Evolutionary conservation across 2,888 invertebrate genomes (phyloP), one percentile per base, ranked within the genome.

Genomic region (Sphaeridia pumilis): DNA sequence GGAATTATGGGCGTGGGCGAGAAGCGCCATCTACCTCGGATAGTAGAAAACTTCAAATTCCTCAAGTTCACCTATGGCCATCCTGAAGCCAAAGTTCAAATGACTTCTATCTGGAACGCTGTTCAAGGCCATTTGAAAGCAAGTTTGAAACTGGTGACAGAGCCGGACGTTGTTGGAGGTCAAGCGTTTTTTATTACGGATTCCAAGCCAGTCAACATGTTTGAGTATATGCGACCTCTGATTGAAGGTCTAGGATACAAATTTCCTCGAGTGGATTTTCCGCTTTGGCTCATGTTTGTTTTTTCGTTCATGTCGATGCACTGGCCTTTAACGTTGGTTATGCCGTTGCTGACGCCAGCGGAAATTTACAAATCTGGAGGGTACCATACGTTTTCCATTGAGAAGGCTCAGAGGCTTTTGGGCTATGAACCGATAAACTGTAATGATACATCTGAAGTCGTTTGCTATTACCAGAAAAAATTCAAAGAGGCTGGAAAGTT

Each of bases 1-100:
- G 73, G 73, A 0, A 70, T 74, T 3, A 73, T 73, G 63, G 74
- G 74, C 3, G 71, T 71, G 0, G 71, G 70, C n/a, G 74, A 74
- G 60, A 67, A 67, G 52, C 56, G 72, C 31, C 70, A 71, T 61
- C 66, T 72, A 31, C 71, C 71, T 1, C 61, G 73, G 49, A 70
- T 72, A 49, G 69, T 72, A 56, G 70, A 69, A 43, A 60, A 64
- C 56, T 36, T 56, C 14, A 45, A 41, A 1, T 44, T 57, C 24
- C 34, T 64, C 25, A 50, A 51, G 31, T 64, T 63, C 46, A 58
- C 52, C 3, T 66, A 63, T 49, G 60, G 64, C 21, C 59, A 64
- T 24, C 58, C 55, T 1, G 45, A 57, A 2, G 54, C 56, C 27
- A 48, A 58, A 38, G 54, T 55, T 48, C 57, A 72, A 53, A 71